Evolutionary conservation across 2,888 invertebrate species (phyloP).

Genomic region (Caenorhabditis angaria): DNA sequence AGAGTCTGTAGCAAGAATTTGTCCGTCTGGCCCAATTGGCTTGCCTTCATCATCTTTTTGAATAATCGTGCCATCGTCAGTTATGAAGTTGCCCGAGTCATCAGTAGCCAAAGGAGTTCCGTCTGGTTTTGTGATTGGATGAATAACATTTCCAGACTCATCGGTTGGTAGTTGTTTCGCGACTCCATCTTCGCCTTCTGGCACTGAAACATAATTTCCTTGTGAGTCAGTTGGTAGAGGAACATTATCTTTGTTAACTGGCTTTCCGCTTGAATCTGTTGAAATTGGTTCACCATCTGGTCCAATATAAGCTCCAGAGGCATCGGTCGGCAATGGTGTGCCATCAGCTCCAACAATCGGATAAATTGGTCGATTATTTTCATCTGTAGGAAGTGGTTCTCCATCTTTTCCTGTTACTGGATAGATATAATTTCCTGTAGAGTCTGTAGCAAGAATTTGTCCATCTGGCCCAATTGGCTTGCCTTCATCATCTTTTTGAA

Average conservation of each 20-base stretch:
- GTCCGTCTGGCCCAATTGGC: conserved; percentile 33
- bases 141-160: conserved; percentile 36
- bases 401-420: conserved; percentile 51
- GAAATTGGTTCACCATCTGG: conserved; percentile 37
- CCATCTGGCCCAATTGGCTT: conserved; percentile 53
- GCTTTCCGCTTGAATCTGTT: conserved; percentile 51
- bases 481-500: conserved; percentile 34
- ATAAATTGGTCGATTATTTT: conserved; percentile 28
- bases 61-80: conserved; percentile 23
- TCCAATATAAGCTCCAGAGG: conserved; percentile 36
- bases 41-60: conserved; percentile 38
- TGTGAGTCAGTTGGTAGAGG: conserved; percentile 39
- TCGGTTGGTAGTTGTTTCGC: conserved; percentile 40
- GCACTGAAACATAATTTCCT: conserved; percentile 35
- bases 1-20: conserved; percentile 25
- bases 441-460: conserved; percentile 51
- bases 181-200: conserved; percentile 20
- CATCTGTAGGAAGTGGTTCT: conserved; percentile 47
- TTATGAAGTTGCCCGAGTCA: conserved; percentile 35
- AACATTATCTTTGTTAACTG: conserved; percentile 36
- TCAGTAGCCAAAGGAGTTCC: conserved; percentile 47
- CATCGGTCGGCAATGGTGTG: conserved; percentile 44
- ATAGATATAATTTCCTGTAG: conserved; percentile 46
- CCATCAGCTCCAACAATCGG: conserved; percentile 42
- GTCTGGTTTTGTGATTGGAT: conserved; percentile 46